Conservation (phyloP, 1,140 invertebrate genomes). For the Macrobrachium nipponense region DNA sequence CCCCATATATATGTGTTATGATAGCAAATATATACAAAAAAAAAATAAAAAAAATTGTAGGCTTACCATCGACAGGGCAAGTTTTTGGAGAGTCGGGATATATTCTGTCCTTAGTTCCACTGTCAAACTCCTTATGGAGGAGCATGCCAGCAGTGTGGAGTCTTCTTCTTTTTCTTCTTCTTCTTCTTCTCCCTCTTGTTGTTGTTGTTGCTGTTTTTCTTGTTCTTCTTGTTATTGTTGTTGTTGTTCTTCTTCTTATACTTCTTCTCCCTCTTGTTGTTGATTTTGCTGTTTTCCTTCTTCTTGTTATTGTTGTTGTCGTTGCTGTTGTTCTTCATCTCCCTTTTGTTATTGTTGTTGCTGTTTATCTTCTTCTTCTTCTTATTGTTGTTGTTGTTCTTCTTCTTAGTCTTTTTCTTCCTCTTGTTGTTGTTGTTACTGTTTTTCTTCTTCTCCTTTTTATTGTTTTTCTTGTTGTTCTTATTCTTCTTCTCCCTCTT, state of each 20-base stretch:
- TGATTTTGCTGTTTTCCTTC: too few relatives aligned
- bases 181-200: neutral
- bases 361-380: neutral
- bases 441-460: neutral
- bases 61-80: too few relatives aligned
- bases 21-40: too few relatives aligned
- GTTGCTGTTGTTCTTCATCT: neutral
- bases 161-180: neutral
- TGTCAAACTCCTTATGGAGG: too few relatives aligned
- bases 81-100: too few relatives aligned
- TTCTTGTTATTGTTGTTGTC: too few relatives aligned
- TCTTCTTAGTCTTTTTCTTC: neutral
- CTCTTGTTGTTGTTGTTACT: too few relatives aligned
- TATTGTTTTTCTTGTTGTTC: neutral
- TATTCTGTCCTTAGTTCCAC: too few relatives aligned
- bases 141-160: neutral
- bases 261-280: neutral
- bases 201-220: neutral
- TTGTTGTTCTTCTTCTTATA: neutral
- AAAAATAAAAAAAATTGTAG: too few relatives aligned
- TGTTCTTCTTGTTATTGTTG: neutral
- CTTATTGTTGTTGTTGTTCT: neutral
- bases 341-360: neutral
- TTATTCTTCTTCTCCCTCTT: neutral
- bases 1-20: too few relatives aligned